Evolutionary conservation across 2,888 invertebrate genomes (phyloP).

Genomic region (Apodemia mormo): DNA sequence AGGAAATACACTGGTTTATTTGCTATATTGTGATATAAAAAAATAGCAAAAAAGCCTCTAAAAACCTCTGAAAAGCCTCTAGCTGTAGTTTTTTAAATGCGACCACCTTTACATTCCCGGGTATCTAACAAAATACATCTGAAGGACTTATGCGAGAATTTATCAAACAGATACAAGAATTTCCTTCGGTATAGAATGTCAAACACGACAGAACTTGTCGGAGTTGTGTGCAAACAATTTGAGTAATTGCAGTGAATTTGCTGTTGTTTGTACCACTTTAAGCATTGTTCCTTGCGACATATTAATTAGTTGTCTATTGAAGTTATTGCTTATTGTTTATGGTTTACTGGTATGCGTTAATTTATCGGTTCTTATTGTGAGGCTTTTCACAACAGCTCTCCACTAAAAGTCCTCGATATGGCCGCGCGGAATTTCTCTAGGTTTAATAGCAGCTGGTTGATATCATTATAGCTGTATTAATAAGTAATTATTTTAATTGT

Average conservation of each 20-base stretch:
- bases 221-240: conserved; percentile 42
- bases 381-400: background rate
- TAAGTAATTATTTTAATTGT: background rate
- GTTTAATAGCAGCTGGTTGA: background rate
- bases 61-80: no score
- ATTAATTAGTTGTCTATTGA: conserved; percentile 21
- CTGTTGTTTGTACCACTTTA: conserved; percentile 34
- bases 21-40: no score
- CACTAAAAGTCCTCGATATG: background rate
- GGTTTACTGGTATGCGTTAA: background rate
- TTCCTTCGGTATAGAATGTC: conserved; percentile 40
- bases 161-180: conserved; percentile 36
- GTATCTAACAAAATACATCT: background rate
- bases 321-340: conserved; percentile 11
- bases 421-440: background rate
- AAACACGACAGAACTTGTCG: conserved; percentile 47
- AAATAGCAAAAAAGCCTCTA: no score
- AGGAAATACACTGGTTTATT: no score
- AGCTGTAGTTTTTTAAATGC: no score
- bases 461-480: background rate
- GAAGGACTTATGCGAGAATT: conserved; percentile 17
- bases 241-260: conserved; percentile 45
- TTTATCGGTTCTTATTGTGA: conserved; percentile 8
- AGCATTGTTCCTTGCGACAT: conserved; percentile 19
- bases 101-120: no score